Evolutionary conservation across 92 coral and sea anemone species (phyloP).

Genomic region (Epizoanthus rinbou): DNA sequence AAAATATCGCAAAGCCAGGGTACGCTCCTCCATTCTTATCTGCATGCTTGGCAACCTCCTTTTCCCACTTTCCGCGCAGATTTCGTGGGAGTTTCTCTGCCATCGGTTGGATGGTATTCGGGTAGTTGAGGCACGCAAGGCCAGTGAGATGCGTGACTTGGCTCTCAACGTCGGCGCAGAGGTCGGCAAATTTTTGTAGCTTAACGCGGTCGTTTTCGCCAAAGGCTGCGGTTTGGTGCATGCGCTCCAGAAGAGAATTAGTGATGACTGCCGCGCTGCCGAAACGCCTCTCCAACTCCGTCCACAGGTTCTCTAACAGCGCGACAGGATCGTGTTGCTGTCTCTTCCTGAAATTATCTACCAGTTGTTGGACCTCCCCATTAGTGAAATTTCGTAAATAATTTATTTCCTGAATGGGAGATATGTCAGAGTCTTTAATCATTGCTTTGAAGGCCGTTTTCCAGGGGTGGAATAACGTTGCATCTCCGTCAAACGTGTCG

Average conservation of each 20-base stretch:
- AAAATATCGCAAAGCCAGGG: slow-evolving; percentile 51
- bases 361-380: slow-evolving; percentile 51
- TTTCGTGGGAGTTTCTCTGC: slow-evolving; percentile 51
- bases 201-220: slow-evolving; percentile 43
- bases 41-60: slow-evolving; percentile 47
- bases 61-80: slow-evolving; percentile 62
- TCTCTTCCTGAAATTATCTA: slow-evolving; percentile 60
- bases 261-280: slow-evolving; percentile 49
- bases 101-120: slow-evolving; percentile 63
- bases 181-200: slow-evolving; percentile 54
- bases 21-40: slow-evolving; percentile 48
- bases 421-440: slow-evolving; percentile 60
- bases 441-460: slow-evolving; percentile 69
- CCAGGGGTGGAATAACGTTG: slow-evolving; percentile 75
- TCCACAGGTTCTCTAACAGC: slow-evolving; percentile 50
- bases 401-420: slow-evolving; percentile 55
- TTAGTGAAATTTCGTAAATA: slow-evolving; percentile 60
- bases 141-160: slow-evolving; percentile 57
- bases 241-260: slow-evolving; percentile 26
- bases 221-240: slow-evolving; percentile 36
- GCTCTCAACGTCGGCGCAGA: slow-evolving; percentile 64
- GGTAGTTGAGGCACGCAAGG: slow-evolving; percentile 59
- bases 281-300: slow-evolving; percentile 52
- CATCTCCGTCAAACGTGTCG: slow-evolving; percentile 47
- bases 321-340: slow-evolving; percentile 44